phyloP scores from a whole-genome alignment of 2,888 invertebrate species.

The Sarcophaga variegata region DNA sequence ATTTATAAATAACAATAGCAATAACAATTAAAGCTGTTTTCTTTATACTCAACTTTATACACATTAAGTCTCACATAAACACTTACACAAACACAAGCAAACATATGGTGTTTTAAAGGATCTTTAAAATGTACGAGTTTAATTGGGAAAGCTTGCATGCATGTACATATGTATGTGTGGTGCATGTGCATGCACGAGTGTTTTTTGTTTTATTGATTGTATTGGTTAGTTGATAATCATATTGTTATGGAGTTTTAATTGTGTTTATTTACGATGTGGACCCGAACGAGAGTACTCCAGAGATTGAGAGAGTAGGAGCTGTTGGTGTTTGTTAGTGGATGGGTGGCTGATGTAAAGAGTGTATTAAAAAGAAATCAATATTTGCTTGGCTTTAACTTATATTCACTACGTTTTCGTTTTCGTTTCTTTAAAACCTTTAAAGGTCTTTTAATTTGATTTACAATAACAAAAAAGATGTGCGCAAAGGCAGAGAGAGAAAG shows the following conservation, averaged over 20 bases:
- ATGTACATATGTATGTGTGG: not conserved
- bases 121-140: not conserved
- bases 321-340: not conserved
- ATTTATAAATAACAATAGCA: constrained; percentile 50
- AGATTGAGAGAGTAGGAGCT: not conserved
- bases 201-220: constrained; percentile 42
- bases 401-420: constrained; percentile 10
- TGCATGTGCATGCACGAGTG: not conserved
- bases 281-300: not conserved
- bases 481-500: not conserved
- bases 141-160: not conserved
- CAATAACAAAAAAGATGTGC: constrained; percentile 11
- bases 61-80: no score
- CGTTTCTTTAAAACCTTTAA: constrained; percentile 38
- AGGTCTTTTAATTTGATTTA: constrained; percentile 45
- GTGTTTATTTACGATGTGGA: constrained; percentile 25
- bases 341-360: not conserved
- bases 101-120: not conserved
- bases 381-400: constrained; percentile 7
- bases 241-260: constrained; percentile 64
- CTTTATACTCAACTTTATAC: constrained; percentile 4
- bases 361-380: constrained; percentile 26
- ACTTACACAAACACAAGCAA: no score
- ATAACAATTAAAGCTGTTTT: constrained; percentile 51
- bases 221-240: constrained; percentile 64